Percentiles rank a stretch among this genome's conserved stretches.
phyloP scores from a whole-genome alignment of 2,888 invertebrate species.

The Anthoptus insignis region DNA sequence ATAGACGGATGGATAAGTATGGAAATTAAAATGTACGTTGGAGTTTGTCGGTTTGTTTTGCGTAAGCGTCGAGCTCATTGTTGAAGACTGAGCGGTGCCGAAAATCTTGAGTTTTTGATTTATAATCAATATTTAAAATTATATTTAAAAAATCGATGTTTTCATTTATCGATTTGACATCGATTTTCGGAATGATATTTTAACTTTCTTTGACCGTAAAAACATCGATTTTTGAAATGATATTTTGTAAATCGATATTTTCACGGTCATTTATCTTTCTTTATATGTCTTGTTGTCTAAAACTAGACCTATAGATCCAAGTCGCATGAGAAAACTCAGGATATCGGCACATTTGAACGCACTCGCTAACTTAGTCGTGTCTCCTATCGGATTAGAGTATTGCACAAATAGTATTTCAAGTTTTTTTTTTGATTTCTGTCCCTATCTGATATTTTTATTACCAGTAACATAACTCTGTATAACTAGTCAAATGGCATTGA shows the following conservation, averaged over 20 bases:
- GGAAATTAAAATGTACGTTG: conserved; percentile 30
- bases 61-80: conserved; percentile 29
- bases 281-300: no score
- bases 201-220: no score
- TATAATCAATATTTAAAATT: no score
- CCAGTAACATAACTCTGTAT: conserved; percentile 54
- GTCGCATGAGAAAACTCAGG: neutral
- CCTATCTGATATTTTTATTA: conserved; percentile 39
- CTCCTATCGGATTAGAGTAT: conserved; percentile 34
- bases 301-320: neutral
- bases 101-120: neutral
- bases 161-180: no score
- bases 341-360: neutral
- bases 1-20: conserved; percentile 34
- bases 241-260: no score
- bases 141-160: no score
- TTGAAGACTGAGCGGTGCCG: conserved; percentile 20
- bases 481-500: conserved; percentile 79
- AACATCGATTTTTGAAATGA: no score
- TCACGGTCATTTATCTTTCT: no score
- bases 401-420: conserved; percentile 35
- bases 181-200: no score
- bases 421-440: conserved; percentile 30
- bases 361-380: conserved; percentile 29
- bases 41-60: conserved; percentile 27